Evolutionary conservation across 1,140 invertebrate species (phyloP), one percentile per base, ranked within the genome.

Genomic region (Tetramorium parvispinum): DNA sequence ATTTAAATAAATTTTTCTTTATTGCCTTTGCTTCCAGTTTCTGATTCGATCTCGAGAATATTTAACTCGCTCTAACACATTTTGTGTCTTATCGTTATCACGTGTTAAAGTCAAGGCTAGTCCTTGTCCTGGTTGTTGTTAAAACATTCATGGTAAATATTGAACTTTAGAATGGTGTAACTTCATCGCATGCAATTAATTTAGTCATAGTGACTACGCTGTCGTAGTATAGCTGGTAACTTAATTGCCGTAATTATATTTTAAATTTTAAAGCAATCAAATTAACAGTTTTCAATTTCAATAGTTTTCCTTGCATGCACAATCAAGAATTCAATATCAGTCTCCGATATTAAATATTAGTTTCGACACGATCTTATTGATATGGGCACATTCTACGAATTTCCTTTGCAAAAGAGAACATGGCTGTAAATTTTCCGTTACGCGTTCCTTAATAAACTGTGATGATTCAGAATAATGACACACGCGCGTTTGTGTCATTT

Each of bases 101-200:
- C n/a, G 3, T 8, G 21, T 57, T 55, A 70, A 53, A 37, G 73
- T 53, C 61, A 53, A 40, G 16, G 13, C 21, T 18, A 81, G 63
- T 43, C 18, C n/a, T 53, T 40, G 40, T 70, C 18, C 65, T 24
- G 32, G n/a, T 66, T 77, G n/a, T 37, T 68, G 18, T 55, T 68
- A 81, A 70, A 49, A 68, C 8, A 81, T 68, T 55, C 21, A 1
- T 16, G 13, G 16, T 40, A 68, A 81, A 81, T 81, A 70, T 81
- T 81, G 51, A 21, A 81, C 32, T 55, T 81, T 46, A 27, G 10
- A 13, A 81, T 37, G 21, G 7, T 70, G 13, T 10, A 55, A 81
- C 4, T 66, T 32, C 18, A 49, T 63, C 71, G 16, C 32, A 18
- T 32, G n/a, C n/a, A 53, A 79, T 70, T 43, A 43, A 70, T 57